A percentile compares a stretch with the other conserved stretches of the same genome.
Evolutionary conservation across 1,140 invertebrate genomes (phyloP).

Genomic region (Zophobas morio): DNA sequence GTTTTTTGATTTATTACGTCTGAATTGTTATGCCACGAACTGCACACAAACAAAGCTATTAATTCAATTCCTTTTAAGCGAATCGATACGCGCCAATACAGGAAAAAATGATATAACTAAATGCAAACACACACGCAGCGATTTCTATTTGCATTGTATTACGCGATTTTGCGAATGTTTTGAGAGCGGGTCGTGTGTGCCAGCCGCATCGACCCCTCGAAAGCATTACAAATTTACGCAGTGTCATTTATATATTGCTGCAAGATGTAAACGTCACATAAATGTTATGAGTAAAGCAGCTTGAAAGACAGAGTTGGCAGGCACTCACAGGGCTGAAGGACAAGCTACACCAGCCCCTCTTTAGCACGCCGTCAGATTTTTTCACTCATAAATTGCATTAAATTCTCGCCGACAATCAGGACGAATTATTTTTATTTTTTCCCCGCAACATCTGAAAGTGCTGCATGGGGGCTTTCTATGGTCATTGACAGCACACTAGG

Average conservation of each 20-base stretch:
- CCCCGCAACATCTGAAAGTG: conserved; percentile 8
- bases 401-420: conserved; percentile 21
- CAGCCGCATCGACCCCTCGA: conserved; percentile 15
- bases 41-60: conserved; percentile 41
- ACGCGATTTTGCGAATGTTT: conserved; percentile 27
- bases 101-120: conserved; percentile 37
- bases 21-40: conserved; percentile 27
- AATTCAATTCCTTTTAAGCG: conserved; percentile 37
- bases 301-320: conserved; percentile 37
- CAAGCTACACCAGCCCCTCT: conserved; percentile 25
- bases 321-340: conserved; percentile 12
- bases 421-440: conserved; percentile 33
- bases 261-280: conserved; percentile 41
- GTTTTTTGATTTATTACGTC: conserved; percentile 40
- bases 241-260: conserved; percentile 39
- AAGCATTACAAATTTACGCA: conserved; percentile 40
- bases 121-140: conserved; percentile 13
- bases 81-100: conserved; percentile 11
- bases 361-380: conserved; percentile 26
- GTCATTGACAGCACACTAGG: conserved; percentile 22
- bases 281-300: conserved; percentile 39
- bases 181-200: not conserved
- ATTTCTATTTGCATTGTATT: conserved; percentile 33
- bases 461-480: conserved; percentile 7
- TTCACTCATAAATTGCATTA: conserved; percentile 18